Base-by-base conservation (phyloP, 2,888 invertebrate species). In the Scrobipalpa costella region DNA sequence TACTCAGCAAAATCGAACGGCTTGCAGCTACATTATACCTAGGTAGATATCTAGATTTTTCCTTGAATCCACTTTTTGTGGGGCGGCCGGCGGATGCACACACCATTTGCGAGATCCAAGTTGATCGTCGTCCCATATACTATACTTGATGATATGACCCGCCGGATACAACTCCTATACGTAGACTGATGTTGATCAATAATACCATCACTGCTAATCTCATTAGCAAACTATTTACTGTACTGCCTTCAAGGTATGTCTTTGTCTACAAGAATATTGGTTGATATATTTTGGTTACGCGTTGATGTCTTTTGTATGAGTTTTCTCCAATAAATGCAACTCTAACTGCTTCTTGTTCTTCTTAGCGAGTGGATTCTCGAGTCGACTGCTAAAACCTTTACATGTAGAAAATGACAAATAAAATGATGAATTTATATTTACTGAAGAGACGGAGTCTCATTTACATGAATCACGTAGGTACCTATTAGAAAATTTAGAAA, bases 71-170 rank as follows among this genome's bases (percentile, higher is more conserved):
- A 36, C 9, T 34, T 57, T 58, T 34, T 47, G 60, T 52, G 60
- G 38, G 40, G 59, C 59, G 21, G 34, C 13, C 64, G 66, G 63
- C 73, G 76, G 76, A 77, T 71, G 70, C 63, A 38, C 57, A 64
- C 67, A 47, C 72, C 73, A 72, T 74, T 70, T 69, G 71, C 33
- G 33, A 60, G 50, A 50, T 50, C 19, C 21, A 6, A 17, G 50
- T 21, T 50, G n/a, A 17, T 62, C 62, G 61, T 7, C 61, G 19
- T 15, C 40, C 40, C 40, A 40, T 40, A 40, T 40, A 13, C 40
- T 40, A 2, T 40, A 40, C 40, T 40, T 17, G 68, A 9, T 40
- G 40, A 13, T 13, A 40, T 13, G 13, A 40, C 40, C 13, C 13
- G n/a, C 40, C 40, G 40, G 40, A 40, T 40, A 40, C 40, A 40